phyloP scores from a whole-genome alignment of 2,113 vertebrate genomes.

The Gymnobelideus leadbeateri region DNA sequence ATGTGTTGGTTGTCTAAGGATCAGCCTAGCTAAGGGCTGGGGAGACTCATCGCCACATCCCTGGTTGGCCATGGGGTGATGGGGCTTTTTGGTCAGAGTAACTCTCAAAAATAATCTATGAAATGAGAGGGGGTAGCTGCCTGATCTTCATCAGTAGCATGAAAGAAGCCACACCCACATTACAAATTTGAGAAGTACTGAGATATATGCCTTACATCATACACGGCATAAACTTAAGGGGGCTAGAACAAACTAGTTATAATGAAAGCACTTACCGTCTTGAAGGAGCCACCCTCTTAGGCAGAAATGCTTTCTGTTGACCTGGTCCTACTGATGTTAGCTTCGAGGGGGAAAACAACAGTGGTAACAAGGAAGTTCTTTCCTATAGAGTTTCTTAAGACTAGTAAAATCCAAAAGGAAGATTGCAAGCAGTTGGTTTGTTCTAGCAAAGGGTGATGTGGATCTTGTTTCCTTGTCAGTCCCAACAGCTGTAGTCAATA shows the following conservation, averaged over 20 bases:
- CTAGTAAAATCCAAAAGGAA: background rate
- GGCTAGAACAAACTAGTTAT: background rate
- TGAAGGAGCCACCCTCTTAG: background rate
- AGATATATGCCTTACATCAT: background rate
- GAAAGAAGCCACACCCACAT: background rate
- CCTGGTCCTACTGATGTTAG: background rate
- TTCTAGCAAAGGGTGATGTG: slow-evolving; percentile 15
- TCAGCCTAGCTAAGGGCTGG: background rate
- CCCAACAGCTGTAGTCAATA: slow-evolving; percentile 1
- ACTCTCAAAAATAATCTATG: background rate
- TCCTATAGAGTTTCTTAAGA: background rate
- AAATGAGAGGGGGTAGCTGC: background rate
- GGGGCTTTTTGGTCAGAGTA: background rate
- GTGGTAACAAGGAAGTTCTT: slow-evolving; percentile 5
- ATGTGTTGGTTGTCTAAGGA: background rate
- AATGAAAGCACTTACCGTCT: background rate
- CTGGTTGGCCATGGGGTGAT: background rate
- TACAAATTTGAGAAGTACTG: background rate
- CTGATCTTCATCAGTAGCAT: background rate
- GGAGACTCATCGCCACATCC: background rate
- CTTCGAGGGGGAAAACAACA: slow-evolving; percentile 16
- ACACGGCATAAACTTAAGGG: background rate
- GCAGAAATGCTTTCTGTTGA: slow-evolving; percentile 19
- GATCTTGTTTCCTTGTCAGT: slow-evolving; percentile 2
- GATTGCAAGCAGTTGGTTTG: background rate